Conservation (phyloP, 2,888 invertebrate species). For the Amblyjoppa fuscipennis region DNA sequence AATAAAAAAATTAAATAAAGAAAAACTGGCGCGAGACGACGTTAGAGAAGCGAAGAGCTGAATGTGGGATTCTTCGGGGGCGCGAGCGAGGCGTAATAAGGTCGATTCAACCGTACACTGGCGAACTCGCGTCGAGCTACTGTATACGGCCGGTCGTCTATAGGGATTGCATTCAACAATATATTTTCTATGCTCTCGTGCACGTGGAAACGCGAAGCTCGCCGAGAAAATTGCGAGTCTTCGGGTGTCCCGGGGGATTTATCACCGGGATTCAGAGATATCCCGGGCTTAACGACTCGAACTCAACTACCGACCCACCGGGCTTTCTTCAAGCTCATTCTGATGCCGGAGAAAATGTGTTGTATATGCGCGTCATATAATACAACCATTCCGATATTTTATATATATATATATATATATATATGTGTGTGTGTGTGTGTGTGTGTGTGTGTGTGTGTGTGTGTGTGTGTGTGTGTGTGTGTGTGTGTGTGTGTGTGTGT, state of each 20-base stretch:
- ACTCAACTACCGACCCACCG: constrained; percentile 48
- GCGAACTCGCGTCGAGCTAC: not conserved
- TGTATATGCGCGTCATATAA: constrained; percentile 1
- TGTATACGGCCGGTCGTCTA: constrained; percentile 14
- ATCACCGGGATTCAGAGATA: constrained; percentile 59
- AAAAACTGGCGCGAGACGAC: constrained; percentile 37
- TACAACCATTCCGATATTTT: not conserved
- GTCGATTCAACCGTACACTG: constrained; percentile 41
- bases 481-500: too few relatives aligned
- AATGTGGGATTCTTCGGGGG: constrained; percentile 60
- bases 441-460: too few relatives aligned
- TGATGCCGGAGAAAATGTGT: constrained; percentile 31
- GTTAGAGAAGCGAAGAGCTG: constrained; percentile 44
- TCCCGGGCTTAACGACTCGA: constrained; percentile 62
- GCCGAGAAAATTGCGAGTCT: constrained; percentile 3
- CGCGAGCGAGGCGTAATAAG: constrained; percentile 65
- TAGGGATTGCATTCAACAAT: constrained; percentile 29
- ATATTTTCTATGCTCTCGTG: constrained; percentile 42
- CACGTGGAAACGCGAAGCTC: not conserved
- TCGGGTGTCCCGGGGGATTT: constrained; percentile 42
- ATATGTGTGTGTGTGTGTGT: too few relatives aligned
- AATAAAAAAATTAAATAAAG: not conserved
- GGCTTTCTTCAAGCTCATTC: constrained; percentile 54
- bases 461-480: too few relatives aligned
- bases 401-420: not conserved